Base-by-base conservation (phyloP, 2,113 vertebrate species). In the Prunella fulvescens region DNA sequence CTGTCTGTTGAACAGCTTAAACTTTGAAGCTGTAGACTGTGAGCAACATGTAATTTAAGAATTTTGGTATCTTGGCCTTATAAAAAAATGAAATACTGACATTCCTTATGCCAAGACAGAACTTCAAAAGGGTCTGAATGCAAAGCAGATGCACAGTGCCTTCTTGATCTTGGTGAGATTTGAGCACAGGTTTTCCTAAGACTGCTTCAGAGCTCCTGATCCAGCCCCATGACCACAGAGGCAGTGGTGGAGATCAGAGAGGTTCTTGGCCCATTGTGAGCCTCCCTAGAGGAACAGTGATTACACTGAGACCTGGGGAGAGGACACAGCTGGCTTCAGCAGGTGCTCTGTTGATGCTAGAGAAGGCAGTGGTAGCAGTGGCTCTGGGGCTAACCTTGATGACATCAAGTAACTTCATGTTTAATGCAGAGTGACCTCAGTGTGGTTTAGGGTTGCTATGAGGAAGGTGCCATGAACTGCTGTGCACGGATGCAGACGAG, bases 1-100 rank as follows among this genome's bases (percentile, higher is more conserved):
- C 48, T 71, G 19, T 66, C 70, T 67, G 1, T 88, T 12, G 4
- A 57, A 15, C 66, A 88, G 66, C 24, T 54, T 73, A 40, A 80
- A 77, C 37, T 88, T 78, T 35, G 78, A 87, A 94, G 45, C 35
- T 82, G 25, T 85, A 81, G 64, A 28, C n/a, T 73, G 25, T 66
- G 8, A 91, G 42, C 37, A 82, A 28, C 17, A 7, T 28, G 12
- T 51, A 73, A 39, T 51, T 81, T 77, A 77, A 74, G 60, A 60
- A 65, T 77, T 87, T 77, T 48, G 54, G 18, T 83, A 45, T 81
- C 23, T 73, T 86, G n/a, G 45, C 23, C 60, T 77, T 81, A 35
- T 69, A 69, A 69, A 33, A 85, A 76, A 76, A 26, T 33, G 11
- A 48, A 57, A 16, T 71, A 20, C 10, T 62, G 82, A 48, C 37